Base-by-base conservation (phyloP, 2,797 vertebrate species). In the Denticeps clupeoides region DNA sequence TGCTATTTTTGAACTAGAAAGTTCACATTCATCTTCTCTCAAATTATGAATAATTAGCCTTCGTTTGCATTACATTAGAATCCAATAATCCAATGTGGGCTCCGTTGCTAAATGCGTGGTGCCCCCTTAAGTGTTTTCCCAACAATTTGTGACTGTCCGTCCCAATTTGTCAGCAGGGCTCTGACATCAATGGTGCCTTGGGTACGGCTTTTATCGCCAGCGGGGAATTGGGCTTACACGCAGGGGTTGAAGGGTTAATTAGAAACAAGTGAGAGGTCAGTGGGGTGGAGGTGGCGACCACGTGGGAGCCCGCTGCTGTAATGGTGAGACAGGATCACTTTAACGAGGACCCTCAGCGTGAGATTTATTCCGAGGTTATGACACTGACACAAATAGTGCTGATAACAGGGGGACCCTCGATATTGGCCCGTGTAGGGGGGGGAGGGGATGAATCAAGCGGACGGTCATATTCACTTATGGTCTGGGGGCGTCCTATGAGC, bases 181-280 rank as follows among this genome's bases (percentile, higher is more conserved):
- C 62, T 71, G 71, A 70, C 65, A 68, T 79, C 77, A 78, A 80
- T 85, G 82, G 84, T 82, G 82, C 85, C 77, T 70, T 74, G 79
- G 75, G 75, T 63, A 79, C 72, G 79, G 80, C 77, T 72, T 86
- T 87, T 85, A 86, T 81, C 74, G 84, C 82, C 79, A 79, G 77
- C 81, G 75, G 82, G 78, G 63, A 79, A 78, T 78, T 72, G 72
- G 58, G 62, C 70, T 67, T 62, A 76, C 80, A 84, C 61, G 27
- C 74, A 78, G 80, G 65, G 70, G 87, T 87, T 90, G 85, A 90
- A 76, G 82, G 90, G 90, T 93, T 93, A 95, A 95, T 95, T 87
- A 89, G 86, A 89, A 88, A 87, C 89, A 91, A 86, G 53, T 80
- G 87, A 79, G 86, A 82, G 89, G 88, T 89, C 79, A 71, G 47